Percentiles rank a stretch among this genome's conserved stretches.
Conservation (phyloP, 2,888 invertebrate species). For the Philaethria dido region DNA sequence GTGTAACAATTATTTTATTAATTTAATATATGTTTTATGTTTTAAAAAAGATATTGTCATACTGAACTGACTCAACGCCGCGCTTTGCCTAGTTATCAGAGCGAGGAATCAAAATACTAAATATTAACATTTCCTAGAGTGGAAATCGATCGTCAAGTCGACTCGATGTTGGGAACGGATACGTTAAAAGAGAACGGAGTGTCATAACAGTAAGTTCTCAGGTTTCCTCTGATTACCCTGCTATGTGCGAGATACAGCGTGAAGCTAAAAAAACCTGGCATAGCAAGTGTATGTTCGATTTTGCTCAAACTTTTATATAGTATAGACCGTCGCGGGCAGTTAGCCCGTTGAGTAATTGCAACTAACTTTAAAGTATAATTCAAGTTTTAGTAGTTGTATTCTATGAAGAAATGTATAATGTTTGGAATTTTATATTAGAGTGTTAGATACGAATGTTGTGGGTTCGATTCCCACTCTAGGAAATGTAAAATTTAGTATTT, state of each 20-base stretch:
- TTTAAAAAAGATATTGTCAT: no score
- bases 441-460: neutral
- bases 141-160: no score
- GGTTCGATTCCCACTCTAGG: neutral
- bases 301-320: conserved; percentile 15
- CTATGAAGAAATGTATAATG: neutral
- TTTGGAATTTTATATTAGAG: neutral
- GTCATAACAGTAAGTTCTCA: no score
- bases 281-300: conserved; percentile 1
- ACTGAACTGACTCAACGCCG: no score
- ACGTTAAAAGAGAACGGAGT: no score
- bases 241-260: no score
- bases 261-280: neutral
- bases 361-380: conserved; percentile 12
- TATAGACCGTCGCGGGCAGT: conserved; percentile 25
- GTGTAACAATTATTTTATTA: no score
- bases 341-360: conserved; percentile 17
- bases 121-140: no score
- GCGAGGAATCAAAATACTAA: no score
- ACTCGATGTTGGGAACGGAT: no score
- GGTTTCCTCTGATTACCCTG: neutral
- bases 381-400: conserved; percentile 8
- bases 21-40: no score
- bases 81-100: no score
- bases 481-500: neutral